Evolutionary conservation across 2,888 invertebrate genomes (phyloP), one percentile per base, ranked within the genome.

Genomic region (Morpho deidamia): DNA sequence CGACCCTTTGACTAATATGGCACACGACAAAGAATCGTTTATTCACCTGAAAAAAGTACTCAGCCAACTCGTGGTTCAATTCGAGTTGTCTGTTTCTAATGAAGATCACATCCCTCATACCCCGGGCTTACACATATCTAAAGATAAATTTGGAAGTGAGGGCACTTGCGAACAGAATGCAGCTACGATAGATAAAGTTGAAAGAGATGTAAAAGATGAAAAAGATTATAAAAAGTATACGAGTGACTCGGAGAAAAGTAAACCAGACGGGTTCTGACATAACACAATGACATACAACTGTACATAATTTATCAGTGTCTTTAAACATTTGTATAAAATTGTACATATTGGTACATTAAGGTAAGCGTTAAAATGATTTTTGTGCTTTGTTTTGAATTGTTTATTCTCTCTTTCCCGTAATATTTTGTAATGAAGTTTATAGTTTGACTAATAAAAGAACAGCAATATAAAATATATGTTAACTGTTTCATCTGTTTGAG

Each of bases 31-130:
- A 12, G 83, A 74, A 64, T 82, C 77, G 11, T 81, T 76, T 62
- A 84, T 83, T 54, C 90, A 74, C 64, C 78, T 81, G 59, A 91
- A 81, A 75, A 91, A 78, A 76, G 83, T 87, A 1, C 74, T 88
- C 0, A 76, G 76, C 14, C 83, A 84, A 53, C 60, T 87, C 7
- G 83, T 85, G 0, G 69, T 81, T 0, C 86, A 88, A 58, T 84
- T 87, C 48, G 86, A 86, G 39, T 50, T 86, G 11, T 78, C 81
- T 0, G 59, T 84, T 2, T 71, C 77, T 0, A 72, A 67, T 10
- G 84, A 83, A 0, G 77, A 80, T 50, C 41, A 40, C 2, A 43
- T 47, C 1, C 44, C 48, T 7, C 60, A 60, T 32, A 32, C 44
- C 11, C 32, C 45, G 11, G 46, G 56, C 34, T 47, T 56, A 8